A percentile compares a stretch with the other conserved stretches of the same genome.
phyloP scores from a whole-genome alignment of 2,113 vertebrate genomes.

The Tragelaphus scriptus region DNA sequence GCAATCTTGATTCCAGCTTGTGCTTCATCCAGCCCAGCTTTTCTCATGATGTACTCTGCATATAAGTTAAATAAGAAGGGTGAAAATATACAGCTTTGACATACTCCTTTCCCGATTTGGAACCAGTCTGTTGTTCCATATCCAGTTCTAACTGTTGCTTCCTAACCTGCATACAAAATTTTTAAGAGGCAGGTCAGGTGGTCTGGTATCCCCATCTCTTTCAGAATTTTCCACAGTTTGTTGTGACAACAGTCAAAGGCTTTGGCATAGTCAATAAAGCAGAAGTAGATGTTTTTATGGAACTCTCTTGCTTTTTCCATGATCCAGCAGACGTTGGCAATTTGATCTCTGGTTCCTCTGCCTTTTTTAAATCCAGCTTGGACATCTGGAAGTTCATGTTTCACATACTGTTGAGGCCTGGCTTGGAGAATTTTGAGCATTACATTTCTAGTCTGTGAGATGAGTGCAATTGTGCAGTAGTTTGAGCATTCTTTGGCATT shows the following conservation, averaged over 20 bases:
- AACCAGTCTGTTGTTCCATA: background rate
- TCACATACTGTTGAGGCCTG: background rate
- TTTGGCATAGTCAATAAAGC: background rate
- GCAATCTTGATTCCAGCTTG: background rate
- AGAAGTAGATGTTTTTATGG: background rate
- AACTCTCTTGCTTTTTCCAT: background rate
- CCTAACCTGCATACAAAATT: background rate
- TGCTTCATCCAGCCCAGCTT: background rate
- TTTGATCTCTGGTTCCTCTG: background rate
- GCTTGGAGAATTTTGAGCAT: background rate
- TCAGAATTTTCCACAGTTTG: background rate
- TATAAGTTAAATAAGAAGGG: background rate
- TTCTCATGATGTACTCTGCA: background rate
- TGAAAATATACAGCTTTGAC: background rate
- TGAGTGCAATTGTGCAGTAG: background rate
- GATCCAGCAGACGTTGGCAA: background rate
- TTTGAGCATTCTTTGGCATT: background rate
- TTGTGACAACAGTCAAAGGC: background rate
- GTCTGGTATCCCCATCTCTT: background rate
- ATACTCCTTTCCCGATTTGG: background rate
- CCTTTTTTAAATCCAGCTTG: background rate
- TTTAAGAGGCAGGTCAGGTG: background rate
- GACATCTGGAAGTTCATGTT: background rate
- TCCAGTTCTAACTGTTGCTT: background rate
- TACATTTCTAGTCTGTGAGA: fast-evolving